These are phyloP conservation scores for Triplophysa rosa DNA, from an alignment of 2,113 vertebrate genomes.

Conservation along the genomic window DNA sequence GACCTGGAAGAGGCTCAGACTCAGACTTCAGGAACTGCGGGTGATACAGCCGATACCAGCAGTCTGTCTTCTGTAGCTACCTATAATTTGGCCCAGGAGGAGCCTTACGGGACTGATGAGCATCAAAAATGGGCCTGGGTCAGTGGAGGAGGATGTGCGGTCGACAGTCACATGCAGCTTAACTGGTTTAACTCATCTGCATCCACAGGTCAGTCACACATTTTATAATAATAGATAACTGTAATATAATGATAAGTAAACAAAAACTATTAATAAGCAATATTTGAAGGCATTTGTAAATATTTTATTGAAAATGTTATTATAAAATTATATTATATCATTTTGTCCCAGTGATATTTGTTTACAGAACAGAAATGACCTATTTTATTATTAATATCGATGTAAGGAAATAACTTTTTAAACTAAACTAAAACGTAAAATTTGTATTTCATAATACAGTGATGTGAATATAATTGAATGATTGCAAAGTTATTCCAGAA, in stretches of 20 bases:
- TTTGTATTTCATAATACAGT: too few relatives aligned
- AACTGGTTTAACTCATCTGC: slow-evolving; percentile 83
- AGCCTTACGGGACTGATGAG: slow-evolving; percentile 76
- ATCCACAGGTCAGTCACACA: slow-evolving; percentile 73
- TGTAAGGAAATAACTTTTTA: too few relatives aligned
- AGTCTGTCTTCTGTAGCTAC: slow-evolving; percentile 81
- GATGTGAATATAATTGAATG: too few relatives aligned
- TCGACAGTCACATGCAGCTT: slow-evolving; percentile 80
- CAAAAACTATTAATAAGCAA: too few relatives aligned
- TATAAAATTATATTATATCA: too few relatives aligned
- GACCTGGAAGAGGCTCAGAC: slow-evolving; percentile 85
- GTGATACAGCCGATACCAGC: slow-evolving; percentile 70
- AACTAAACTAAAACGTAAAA: too few relatives aligned
- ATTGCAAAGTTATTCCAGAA: too few relatives aligned
- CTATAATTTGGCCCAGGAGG: slow-evolving; percentile 79
- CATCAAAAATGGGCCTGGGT: slow-evolving; percentile 92
- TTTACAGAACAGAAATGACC: too few relatives aligned
- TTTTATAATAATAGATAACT: background rate
- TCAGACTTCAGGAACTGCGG: slow-evolving; percentile 54
- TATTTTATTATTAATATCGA: too few relatives aligned
- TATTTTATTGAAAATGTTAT: too few relatives aligned
- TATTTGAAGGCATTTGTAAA: too few relatives aligned
- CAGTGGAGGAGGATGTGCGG: slow-evolving; percentile 84
- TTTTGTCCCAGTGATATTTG: too few relatives aligned
- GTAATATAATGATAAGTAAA: background rate